These are phyloP conservation scores for Gobionotothen gibberifrons DNA, from an alignment of 2,797 vertebrate genomes.

Conservation along the genomic window DNA sequence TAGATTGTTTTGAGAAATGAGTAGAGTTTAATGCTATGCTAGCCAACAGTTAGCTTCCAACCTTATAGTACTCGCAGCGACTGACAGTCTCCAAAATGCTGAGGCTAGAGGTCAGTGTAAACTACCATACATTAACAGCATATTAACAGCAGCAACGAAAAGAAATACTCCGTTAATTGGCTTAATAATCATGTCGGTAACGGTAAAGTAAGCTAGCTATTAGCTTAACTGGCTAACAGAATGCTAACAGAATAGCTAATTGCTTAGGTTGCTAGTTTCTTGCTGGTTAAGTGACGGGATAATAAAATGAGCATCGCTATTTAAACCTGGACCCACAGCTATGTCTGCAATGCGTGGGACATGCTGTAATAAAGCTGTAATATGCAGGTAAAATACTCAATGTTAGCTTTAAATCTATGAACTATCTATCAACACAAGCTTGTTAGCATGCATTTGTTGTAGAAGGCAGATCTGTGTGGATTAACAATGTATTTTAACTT, in stretches of 20 bases:
- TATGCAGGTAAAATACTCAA: slow-evolving; percentile 29
- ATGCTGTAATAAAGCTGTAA: slow-evolving; percentile 14
- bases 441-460: slow-evolving; percentile 51
- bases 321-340: neutral
- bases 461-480: slow-evolving; percentile 10
- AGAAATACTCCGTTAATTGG: slow-evolving; percentile 15
- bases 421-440: slow-evolving; percentile 40
- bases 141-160: neutral
- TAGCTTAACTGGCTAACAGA: slow-evolving; percentile 61
- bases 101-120: slow-evolving; percentile 72
- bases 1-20: slow-evolving; percentile 83
- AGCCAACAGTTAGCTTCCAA: slow-evolving; percentile 75
- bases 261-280: slow-evolving; percentile 43
- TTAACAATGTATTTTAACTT: neutral
- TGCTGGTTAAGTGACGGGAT: slow-evolving; percentile 11
- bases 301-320: neutral
- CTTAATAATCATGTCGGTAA: slow-evolving; percentile 47
- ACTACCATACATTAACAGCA: neutral
- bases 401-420: slow-evolving; percentile 53
- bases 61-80: slow-evolving; percentile 73
- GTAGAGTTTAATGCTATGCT: slow-evolving; percentile 66
- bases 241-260: slow-evolving; percentile 51
- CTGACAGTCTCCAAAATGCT: slow-evolving; percentile 71
- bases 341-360: neutral
- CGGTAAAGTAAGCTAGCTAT: slow-evolving; percentile 59